Base-by-base conservation (phyloP, 2,113 vertebrate species). In the Xiphorhynchus elegans region DNA sequence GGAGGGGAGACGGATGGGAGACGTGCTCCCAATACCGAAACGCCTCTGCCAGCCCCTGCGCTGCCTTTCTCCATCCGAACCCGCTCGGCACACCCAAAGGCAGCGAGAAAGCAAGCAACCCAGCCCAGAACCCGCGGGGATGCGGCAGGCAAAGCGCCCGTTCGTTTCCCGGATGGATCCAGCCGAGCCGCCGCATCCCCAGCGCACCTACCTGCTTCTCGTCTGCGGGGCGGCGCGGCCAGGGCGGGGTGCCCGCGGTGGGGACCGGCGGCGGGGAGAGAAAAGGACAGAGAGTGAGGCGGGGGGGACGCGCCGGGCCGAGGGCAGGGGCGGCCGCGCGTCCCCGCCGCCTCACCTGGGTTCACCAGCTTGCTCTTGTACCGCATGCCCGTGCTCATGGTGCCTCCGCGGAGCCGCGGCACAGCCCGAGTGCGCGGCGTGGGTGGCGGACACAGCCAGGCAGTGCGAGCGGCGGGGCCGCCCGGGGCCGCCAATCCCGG, bases 291-390 rank as follows among this genome's bases (percentile, higher is more conserved):
- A 96, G 14, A 55, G 81, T 47, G 96, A 96, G 97, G 92, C 93
- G 95, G 72, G 94, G 91, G 96, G 88, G 94, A 39, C 58, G 75
- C 94, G 93, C 69, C 70, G 91, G 84, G 68, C 79, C 66, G 86
- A 66, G 89, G 70, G 67, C 80, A 33, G 86, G 55, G 42, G 75
- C 82, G 69, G 64, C 70, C 60, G 70, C 81, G 15, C 78, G 50
- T 11, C 84, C 40, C 84, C 68, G 46, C 86, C 53, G 42, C 60
- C 98, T 98, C 98, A 99, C 99, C 99, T 98, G 99, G 98, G 98
- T 99, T 99, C 4, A 98, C 98, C 96, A 98, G 98, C 93, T 99
- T 98, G 98, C 98, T 99, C 95, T 99, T 99, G 98, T 99, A 99
- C 72, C 99, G 97, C 97, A 98, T 98, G 98, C 97, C 99, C 78